Conservation (phyloP, 1,140 invertebrate genomes). For the Elymnias hypermnestra region DNA sequence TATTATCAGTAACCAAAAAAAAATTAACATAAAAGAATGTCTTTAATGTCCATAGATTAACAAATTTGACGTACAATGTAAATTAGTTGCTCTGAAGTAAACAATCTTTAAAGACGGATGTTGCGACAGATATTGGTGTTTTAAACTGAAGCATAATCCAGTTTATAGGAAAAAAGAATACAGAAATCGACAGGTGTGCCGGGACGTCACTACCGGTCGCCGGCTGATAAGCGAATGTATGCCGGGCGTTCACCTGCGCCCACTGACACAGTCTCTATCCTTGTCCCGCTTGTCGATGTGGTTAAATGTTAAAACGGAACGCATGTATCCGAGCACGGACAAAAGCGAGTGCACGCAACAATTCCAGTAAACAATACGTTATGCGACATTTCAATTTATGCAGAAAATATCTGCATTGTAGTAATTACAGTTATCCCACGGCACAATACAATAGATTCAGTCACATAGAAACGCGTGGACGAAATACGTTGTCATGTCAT, state of each 20-base stretch:
- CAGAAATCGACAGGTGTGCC: conserved; percentile 50
- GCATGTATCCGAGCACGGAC: conserved; percentile 24
- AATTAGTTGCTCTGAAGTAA: too few relatives aligned
- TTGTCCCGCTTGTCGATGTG: conserved; percentile 23
- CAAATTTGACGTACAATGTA: too few relatives aligned
- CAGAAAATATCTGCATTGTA: conserved; percentile 41
- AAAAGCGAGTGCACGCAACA: conserved; percentile 44
- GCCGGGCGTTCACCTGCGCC: conserved; percentile 68
- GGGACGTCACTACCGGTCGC: conserved; percentile 56
- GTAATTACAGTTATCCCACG: conserved; percentile 49
- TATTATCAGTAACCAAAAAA: too few relatives aligned
- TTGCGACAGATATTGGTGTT: conserved; percentile 24
- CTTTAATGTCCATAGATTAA: too few relatives aligned
- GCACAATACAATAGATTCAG: conserved; percentile 35
- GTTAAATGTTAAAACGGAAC: conserved; percentile 22
- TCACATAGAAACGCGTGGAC: conserved; percentile 30
- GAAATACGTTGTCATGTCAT: conserved; percentile 26
- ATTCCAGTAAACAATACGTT: conserved; percentile 45
- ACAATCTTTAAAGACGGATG: too few relatives aligned
- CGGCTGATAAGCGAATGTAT: conserved; percentile 68
- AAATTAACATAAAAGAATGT: too few relatives aligned
- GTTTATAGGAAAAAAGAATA: conserved; percentile 27
- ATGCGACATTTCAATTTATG: conserved; percentile 53
- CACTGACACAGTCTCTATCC: conserved; percentile 52
- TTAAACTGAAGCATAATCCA: conserved; percentile 28